Evolutionary conservation across 2,888 invertebrate species (phyloP), one percentile per base, ranked within the genome.

Genomic region (Branchellion lobata): DNA sequence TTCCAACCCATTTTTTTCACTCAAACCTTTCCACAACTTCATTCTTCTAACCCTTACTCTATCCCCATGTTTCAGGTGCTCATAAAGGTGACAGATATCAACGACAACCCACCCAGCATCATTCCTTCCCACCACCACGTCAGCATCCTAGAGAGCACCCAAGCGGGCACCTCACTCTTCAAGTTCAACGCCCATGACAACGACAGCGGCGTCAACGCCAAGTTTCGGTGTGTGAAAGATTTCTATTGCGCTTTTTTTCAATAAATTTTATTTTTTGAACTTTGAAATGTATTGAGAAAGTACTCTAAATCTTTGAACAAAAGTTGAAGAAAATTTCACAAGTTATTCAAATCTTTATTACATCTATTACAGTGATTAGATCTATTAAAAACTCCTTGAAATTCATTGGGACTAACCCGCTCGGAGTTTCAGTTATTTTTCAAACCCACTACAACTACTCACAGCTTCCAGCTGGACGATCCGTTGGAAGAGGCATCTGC

Each of bases 91-190:
- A 95, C 95, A 85, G 98, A 99, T 90, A 96, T 96, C 90, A 99
- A 99, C 92, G 99, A 99, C 91, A 98, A 99, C 90, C 95, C 96
- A 82, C 98, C 98, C 83, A 94, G 94, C 89, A 98, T 99, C 90
- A 94, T 95, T 90, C 96, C 94, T 89, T 78, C 75, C 57, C 82
- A 65, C 0, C 79, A 81, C 31, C 80, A 82, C 29, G 76, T 81
- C 18, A 51, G 53, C 0, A 79, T 84, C 14, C 74, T 78, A n/a
- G 97, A 98, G 88, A 95, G 96, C 87, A 94, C 95, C 0, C 92
- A 93, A 86, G 92, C 94, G 79, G 96, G 95, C 31, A 94, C 94
- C 83, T 92, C 92, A 83, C 89, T 98, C 84, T 95, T 96, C 87
- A 94, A 93, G 27, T 98, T 98, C 89, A 93, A 93, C 86, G 97